Base-by-base conservation (phyloP, 2,113 vertebrate genomes). In the Indicator indicator region DNA sequence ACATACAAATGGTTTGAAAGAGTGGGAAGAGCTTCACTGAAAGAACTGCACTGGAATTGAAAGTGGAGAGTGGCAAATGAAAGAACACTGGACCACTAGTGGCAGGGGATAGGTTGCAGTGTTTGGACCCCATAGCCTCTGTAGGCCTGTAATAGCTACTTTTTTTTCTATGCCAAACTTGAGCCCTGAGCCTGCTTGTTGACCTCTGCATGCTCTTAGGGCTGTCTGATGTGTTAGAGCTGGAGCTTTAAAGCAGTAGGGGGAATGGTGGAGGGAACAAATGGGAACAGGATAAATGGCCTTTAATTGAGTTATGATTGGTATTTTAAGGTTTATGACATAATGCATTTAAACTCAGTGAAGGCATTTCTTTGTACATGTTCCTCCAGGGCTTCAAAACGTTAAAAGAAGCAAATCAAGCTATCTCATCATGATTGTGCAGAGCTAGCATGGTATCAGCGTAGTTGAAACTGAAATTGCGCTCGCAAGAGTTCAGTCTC, bases 381-480 rank as follows among this genome's bases (percentile, higher is more conserved):
- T 83, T 80, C 52, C 84, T 95, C 77, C 56, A 77, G 32, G 52
- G 88, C 63, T 70, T 80, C 50, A 80, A 33, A 60, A 48, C 19
- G 38, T 79, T 74, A 38, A 32, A 42, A 30, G 73, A 44, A 72
- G 40, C 52, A 30, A 50, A 83, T 63, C 20, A n/a, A 36, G 52
- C 40, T 33, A 2, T 44, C 68, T 50, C 19, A 44, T 11, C n/a
- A 30, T 84, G 71, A 42, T 69, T 77, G 23, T n/a, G 62, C 71
- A 80, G 42, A 91, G 56, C 28, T 75, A 38, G 16, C 40, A 2
- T 28, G 16, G 30, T 81, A 8, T 24, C 0, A 1, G 10, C 33
- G 38, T 71, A 70, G 78, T 52, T 64, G 78, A 80, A 94, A 63
- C 87, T 77, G 81, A 80, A 92, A 58, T 58, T 36, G n/a, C 32